Evolutionary conservation across 2,113 vertebrate genomes (phyloP), one percentile per base, ranked within the genome.

Genomic region (Otocyon megalotis): DNA sequence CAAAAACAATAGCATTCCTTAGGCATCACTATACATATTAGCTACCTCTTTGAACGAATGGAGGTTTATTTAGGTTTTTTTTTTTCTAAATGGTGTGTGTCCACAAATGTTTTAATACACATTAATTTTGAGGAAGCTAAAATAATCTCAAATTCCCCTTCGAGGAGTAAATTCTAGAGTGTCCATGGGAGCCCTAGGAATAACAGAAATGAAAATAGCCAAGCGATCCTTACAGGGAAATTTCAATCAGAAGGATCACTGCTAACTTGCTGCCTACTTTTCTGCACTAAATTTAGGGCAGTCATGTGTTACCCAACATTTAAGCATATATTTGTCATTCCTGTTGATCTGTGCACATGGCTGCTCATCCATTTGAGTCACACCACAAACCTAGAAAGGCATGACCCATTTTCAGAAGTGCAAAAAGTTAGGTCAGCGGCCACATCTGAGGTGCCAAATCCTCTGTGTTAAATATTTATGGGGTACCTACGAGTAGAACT

Each of bases 351-450:
- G 58, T 79, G 63, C 93, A 92, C 94, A 95, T 86, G 1, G 6
- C 88, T 88, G 28, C 79, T 96, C 97, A 96, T 19, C 90, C 97
- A 97, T 97, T 58, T 87, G 97, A 98, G 97, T 98, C 98, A 98
- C 77, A 93, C 92, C 90, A 97, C 76, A 97, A 92, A 93, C 65
- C 86, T 96, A 97, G 93, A 98, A 97, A 93, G 76, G 22, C 82
- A 19, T 97, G 98, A 94, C 82, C 98, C 92, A 96, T 96, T 96
- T 98, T 98, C 96, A 92, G 88, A 98, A 82, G 96, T 95, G 97
- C 85, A 91, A 95, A 97, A 94, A 98, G 98, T 98, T 81, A 98
- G 93, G 95, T 98, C 97, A 95, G 83, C 93, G 97, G 67, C 96
- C 63, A 53, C n/a, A 93, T 93, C 90, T 65, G 84, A 97, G 96